Conservation (phyloP, 2,113 vertebrate species). For the Malurus elegans region DNA sequence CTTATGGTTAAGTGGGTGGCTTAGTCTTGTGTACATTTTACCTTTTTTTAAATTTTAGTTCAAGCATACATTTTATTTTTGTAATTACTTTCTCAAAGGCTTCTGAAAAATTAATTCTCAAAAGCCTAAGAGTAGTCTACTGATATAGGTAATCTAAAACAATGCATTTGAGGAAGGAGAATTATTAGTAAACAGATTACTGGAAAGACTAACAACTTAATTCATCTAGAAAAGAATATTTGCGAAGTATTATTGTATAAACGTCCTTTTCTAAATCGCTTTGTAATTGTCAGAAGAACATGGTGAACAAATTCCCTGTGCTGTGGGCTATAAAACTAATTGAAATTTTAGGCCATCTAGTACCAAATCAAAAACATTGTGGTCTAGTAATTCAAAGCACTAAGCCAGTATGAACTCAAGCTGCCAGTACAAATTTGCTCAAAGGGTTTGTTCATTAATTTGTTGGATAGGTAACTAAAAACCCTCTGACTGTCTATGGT, state of each 20-base stretch:
- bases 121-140: background rate
- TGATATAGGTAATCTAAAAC: background rate
- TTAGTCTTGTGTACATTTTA: background rate
- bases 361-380: background rate
- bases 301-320: background rate
- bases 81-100: background rate
- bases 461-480: background rate
- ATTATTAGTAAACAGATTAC: background rate
- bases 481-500: background rate
- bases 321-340: background rate
- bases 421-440: background rate
- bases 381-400: background rate
- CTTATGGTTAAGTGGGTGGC: background rate
- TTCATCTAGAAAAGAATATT: background rate
- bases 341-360: background rate
- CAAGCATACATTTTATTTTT: background rate
- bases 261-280: background rate
- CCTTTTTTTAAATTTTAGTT: background rate
- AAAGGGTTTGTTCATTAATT: background rate
- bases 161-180: background rate
- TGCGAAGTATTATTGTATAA: background rate
- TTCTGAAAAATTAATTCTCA: background rate
- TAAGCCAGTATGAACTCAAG: background rate
- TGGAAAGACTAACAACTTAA: background rate
- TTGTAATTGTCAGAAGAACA: background rate